Conservation (phyloP, 2,797 vertebrate species). For the Lagorchestes hirsutus region DNA sequence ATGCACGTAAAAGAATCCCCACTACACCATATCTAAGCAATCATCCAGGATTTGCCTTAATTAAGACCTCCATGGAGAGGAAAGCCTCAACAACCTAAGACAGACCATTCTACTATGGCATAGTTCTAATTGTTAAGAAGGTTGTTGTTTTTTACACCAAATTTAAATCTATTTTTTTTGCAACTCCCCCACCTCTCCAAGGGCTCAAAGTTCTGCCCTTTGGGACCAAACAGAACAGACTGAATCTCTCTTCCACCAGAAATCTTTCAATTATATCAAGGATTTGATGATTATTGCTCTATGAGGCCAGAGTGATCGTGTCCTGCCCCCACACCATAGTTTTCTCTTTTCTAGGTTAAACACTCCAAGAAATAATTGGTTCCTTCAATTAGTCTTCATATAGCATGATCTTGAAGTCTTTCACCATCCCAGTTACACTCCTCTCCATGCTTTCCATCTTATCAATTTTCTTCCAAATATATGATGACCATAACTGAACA, state of each 20-base stretch:
- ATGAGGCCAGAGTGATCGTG: not conserved
- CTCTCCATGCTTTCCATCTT: not conserved
- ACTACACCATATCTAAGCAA: not conserved
- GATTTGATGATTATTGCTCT: not conserved
- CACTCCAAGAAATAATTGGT: not conserved
- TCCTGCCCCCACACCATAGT: not conserved
- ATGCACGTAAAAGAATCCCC: not conserved
- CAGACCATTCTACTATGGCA: not conserved
- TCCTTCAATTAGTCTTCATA: not conserved
- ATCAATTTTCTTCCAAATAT: not conserved
- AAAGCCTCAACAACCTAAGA: not conserved
- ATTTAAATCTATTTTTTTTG: not conserved
- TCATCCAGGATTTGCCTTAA: not conserved
- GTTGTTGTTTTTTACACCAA: not conserved
- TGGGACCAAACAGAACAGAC: not conserved
- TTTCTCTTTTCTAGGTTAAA: not conserved
- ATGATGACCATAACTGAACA: not conserved
- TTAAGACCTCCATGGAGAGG: not conserved
- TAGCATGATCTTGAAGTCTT: not conserved
- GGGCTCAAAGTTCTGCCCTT: not conserved
- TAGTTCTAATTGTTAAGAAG: not conserved
- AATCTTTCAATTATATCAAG: not conserved
- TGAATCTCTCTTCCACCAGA: not conserved
- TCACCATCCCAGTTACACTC: not conserved
- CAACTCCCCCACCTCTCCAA: not conserved